These are phyloP conservation scores for Aporrectodea caliginosa DNA, from an alignment of 1,140 invertebrate species.

Conservation along the genomic window DNA sequence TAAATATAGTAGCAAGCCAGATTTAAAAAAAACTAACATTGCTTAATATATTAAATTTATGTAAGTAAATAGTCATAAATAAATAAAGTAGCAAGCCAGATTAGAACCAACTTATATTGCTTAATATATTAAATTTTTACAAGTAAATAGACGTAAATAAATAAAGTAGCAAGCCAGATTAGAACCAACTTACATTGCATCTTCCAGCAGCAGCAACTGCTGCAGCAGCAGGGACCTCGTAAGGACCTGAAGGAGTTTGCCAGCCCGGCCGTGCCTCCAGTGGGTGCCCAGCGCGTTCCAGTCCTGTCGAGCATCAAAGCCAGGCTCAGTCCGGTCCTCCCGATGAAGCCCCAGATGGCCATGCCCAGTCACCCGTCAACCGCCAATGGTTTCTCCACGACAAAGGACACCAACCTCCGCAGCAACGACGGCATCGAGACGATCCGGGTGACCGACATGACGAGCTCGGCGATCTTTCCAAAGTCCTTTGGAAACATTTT, in stretches of 20 bases:
- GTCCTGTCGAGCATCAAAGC: background rate
- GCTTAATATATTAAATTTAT: too few relatives aligned
- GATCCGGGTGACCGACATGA: conserved; percentile 26
- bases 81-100: too few relatives aligned
- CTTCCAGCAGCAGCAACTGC: too few relatives aligned
- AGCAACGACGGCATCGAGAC: conserved; percentile 22
- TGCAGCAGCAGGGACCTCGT: too few relatives aligned
- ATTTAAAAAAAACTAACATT: too few relatives aligned
- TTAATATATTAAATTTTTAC: too few relatives aligned
- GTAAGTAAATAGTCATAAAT: too few relatives aligned
- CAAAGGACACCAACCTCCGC: background rate
- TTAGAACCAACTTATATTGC: too few relatives aligned
- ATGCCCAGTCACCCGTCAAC: background rate
- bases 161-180: too few relatives aligned
- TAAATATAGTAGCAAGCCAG: too few relatives aligned
- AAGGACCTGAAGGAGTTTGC: background rate
- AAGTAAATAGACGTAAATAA: too few relatives aligned
- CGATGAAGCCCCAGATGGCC: background rate
- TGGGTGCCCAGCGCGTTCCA: background rate
- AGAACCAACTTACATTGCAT: too few relatives aligned
- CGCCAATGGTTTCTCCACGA: background rate
- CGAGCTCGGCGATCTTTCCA: conserved; percentile 20
- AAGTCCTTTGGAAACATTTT: conserved; percentile 29
- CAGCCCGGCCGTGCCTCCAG: background rate
- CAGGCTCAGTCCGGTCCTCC: background rate